These are phyloP conservation scores for Hemistola chrysoprasaria DNA, from an alignment of 2,888 invertebrate species.

Conservation along the genomic window DNA sequence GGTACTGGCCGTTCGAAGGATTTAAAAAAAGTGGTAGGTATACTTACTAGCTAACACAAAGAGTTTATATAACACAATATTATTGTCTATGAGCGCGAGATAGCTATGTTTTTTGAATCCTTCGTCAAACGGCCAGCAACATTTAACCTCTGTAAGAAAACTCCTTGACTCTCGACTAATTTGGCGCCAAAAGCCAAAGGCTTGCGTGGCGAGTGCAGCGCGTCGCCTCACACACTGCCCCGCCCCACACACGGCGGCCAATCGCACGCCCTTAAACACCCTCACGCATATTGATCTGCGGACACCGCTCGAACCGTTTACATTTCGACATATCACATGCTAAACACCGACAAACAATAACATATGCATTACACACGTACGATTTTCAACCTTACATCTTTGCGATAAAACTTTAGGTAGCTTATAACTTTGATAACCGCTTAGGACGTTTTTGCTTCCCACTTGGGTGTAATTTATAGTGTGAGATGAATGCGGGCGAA, in stretches of 20 bases:
- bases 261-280: constrained; percentile 73
- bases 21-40: no score
- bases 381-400: constrained; percentile 36
- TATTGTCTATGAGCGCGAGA: no score
- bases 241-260: constrained; percentile 76
- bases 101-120: no score
- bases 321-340: constrained; percentile 81
- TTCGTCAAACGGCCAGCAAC: no score
- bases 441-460: constrained; percentile 33
- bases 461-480: constrained; percentile 56
- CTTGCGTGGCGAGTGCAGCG: constrained; percentile 47
- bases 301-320: constrained; percentile 77
- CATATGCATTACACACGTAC: constrained; percentile 43
- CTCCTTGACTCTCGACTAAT: constrained; percentile 42
- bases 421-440: constrained; percentile 7
- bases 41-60: no score
- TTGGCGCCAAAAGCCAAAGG: constrained; percentile 69
- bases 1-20: no score
- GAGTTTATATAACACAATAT: no score
- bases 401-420: constrained; percentile 23
- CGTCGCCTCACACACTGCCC: constrained; percentile 68
- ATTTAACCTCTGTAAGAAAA: constrained; percentile 52
- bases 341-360: constrained; percentile 80
- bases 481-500: constrained; percentile 23
- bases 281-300: constrained; percentile 83